Evolutionary conservation across 2,113 vertebrate species (phyloP).

Genomic region (Neomonachus schauinslandi): DNA sequence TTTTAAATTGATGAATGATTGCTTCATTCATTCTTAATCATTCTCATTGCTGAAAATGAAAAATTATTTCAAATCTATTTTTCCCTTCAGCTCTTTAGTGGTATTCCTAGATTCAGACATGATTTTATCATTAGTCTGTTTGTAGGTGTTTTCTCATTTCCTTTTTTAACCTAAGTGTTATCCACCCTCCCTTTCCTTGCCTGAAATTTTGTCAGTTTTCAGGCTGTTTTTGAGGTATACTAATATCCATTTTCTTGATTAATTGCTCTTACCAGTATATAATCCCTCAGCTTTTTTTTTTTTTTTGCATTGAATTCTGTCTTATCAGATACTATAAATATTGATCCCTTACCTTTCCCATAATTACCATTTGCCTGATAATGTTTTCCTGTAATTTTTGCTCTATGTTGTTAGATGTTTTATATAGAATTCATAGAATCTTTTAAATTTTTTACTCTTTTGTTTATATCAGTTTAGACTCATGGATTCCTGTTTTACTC

Average conservation of each 20-base stretch:
- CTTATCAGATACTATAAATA: background rate
- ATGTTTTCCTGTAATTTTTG: background rate
- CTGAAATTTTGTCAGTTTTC: constrained; percentile 10
- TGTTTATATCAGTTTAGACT: background rate
- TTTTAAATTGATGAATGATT: constrained; percentile 24
- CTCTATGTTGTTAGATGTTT: background rate
- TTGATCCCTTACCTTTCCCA: background rate
- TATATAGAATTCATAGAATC: background rate
- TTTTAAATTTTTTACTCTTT: background rate
- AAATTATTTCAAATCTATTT: background rate
- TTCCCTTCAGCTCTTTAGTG: background rate
- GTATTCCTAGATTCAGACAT: background rate
- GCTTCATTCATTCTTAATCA: background rate
- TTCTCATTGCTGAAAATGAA: background rate
- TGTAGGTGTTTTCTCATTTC: background rate
- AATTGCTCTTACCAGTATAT: background rate
- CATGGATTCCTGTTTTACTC: background rate
- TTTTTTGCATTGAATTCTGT: background rate
- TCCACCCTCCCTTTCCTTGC: background rate
- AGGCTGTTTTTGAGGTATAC: background rate
- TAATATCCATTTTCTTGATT: background rate
- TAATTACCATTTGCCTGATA: background rate
- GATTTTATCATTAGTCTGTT: background rate
- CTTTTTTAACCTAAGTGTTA: background rate
- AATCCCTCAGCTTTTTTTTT: background rate